Evolutionary conservation across 2,888 invertebrate genomes (phyloP).

Genomic region (Acanthosepion esculentum): DNA sequence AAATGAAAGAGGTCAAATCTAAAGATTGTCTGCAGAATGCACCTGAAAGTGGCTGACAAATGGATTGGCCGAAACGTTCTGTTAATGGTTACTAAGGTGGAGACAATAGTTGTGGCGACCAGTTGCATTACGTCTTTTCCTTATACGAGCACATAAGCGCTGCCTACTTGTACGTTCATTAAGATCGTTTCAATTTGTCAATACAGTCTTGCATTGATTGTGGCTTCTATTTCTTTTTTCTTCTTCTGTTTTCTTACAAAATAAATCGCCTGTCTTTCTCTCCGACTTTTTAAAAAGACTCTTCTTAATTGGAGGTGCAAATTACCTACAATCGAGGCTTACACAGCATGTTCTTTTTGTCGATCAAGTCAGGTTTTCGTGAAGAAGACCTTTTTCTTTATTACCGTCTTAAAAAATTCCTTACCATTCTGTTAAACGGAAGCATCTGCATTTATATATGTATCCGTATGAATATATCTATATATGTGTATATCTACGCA

Average conservation of each 20-base stretch:
- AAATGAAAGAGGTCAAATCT: neutral
- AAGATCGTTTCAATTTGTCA: neutral
- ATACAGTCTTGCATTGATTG: neutral
- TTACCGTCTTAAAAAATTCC: neutral
- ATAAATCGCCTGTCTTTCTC: neutral
- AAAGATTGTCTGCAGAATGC: neutral
- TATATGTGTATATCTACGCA: neutral
- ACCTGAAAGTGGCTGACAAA: neutral
- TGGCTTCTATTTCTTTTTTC: neutral
- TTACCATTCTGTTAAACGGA: neutral
- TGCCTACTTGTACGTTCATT: neutral
- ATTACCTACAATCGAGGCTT: neutral
- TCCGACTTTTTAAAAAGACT: neutral
- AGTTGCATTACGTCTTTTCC: no score
- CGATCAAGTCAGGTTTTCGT: neutral
- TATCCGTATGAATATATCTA: neutral
- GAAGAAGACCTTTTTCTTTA: neutral
- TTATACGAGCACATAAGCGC: neutral
- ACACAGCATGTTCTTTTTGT: neutral
- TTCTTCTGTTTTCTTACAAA: neutral
- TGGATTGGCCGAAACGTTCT: neutral
- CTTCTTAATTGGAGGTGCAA: constrained; percentile 12
- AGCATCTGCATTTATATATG: neutral
- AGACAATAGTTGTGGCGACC: neutral
- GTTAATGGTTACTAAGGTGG: neutral